Percentiles rank a stretch among this genome's conserved stretches.
Conservation (phyloP, 2,113 vertebrate genomes). For the Nipponia nippon region DNA sequence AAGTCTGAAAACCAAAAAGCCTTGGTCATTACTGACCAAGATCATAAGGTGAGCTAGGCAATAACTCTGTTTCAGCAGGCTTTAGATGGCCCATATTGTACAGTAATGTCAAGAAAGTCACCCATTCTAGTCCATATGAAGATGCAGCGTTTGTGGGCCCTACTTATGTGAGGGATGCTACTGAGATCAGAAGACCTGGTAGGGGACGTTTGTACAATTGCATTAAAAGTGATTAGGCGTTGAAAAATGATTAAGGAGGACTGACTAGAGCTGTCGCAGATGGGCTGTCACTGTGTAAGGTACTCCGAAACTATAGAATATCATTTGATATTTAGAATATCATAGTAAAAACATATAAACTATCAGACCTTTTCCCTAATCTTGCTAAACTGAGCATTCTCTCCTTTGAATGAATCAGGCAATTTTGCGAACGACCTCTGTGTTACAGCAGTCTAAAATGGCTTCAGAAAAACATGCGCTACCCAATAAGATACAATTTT, state of each 20-base stretch:
- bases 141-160: background rate
- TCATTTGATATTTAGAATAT: background rate
- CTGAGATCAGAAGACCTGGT: background rate
- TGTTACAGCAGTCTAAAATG: background rate
- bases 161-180: background rate
- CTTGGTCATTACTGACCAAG: background rate
- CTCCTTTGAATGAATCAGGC: background rate
- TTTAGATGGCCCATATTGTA: background rate
- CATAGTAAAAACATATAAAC: background rate
- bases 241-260: background rate
- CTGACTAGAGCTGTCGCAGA: background rate
- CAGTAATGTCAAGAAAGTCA: background rate
- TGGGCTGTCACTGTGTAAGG: background rate
- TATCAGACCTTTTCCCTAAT: background rate
- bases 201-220: background rate
- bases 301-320: background rate
- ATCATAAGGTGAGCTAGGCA: background rate
- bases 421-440: background rate
- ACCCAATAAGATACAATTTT: background rate
- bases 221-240: background rate
- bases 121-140: background rate
- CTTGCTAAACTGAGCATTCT: background rate
- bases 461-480: background rate
- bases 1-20: background rate
- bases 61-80: background rate